Evolutionary conservation across 2,113 vertebrate species (phyloP).

Genomic region (Bagarius yarrelli): DNA sequence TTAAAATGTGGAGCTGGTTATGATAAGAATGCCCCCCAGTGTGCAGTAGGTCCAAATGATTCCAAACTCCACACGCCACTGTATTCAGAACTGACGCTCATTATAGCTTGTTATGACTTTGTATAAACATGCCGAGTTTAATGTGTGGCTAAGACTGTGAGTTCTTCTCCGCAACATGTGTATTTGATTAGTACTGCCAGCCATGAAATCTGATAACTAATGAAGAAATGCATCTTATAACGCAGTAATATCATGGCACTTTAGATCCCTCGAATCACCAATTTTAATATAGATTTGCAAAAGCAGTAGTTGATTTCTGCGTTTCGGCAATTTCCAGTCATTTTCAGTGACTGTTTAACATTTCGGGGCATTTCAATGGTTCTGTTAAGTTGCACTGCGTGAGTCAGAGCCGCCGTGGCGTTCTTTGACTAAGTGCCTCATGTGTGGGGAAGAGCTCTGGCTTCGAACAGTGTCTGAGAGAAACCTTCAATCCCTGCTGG

Average conservation of each 20-base stretch:
- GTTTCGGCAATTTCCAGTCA: background rate
- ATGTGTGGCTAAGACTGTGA: conserved; percentile 13
- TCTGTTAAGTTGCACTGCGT: conserved; percentile 33
- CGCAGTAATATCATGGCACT: background rate
- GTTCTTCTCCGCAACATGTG: conserved; percentile 33
- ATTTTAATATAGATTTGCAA: background rate
- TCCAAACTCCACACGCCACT: background rate
- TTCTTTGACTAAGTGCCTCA: background rate
- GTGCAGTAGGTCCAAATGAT: background rate
- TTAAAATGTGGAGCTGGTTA: background rate
- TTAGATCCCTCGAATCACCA: background rate
- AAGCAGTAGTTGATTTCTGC: conserved; percentile 12
- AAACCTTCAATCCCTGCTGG: conserved; percentile 37
- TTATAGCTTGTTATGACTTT: conserved; percentile 29
- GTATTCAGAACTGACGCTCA: background rate
- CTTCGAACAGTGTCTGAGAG: conserved; percentile 43
- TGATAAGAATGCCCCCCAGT: conserved; percentile 25
- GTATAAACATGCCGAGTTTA: conserved; percentile 31
- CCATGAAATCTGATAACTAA: conserved; percentile 27
- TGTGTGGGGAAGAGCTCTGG: conserved; percentile 29
- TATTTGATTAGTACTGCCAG: conserved; percentile 26
- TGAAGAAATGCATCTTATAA: conserved; percentile 34
- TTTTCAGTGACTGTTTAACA: conserved; percentile 19
- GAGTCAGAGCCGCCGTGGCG: conserved; percentile 29
- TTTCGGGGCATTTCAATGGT: conserved; percentile 38